Base-by-base conservation (phyloP, 2,888 invertebrate species). In the Trachelus tabidus region DNA sequence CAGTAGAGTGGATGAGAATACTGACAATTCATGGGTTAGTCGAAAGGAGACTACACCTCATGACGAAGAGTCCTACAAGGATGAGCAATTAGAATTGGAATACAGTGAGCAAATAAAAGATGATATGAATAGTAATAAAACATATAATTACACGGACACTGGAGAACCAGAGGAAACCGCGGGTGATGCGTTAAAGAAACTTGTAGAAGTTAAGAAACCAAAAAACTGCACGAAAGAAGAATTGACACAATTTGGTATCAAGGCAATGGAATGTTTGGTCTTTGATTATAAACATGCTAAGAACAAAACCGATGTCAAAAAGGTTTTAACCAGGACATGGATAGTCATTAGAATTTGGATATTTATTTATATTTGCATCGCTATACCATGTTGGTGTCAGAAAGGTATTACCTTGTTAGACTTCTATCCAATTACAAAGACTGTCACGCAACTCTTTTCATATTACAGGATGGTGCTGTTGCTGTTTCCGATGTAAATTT, bases 401-500 rank as follows among this genome's bases (percentile, higher is more conserved):
- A 92, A 89, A 89, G 93, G 93, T 92, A 85, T 68, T 71, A 76
- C 31, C 77, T 74, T 35, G 78, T 75, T 30, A 33, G 35, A 12
- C 69, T 76, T 75, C 31, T 1, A 68, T 86, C 23, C 6, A 56
- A 15, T 23, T 23, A 23, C 9, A 56, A 33, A 69, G 31, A 71
- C 1, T 31, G 31, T 12, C 31, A 34, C 12, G 31, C 31, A 71
- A 71, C 33, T 4, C 31, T 34, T 31, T 31, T 34, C 23, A 56
- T 23, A 40, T 15, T 84, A 76, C 79, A 94, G 94, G 95, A 77
- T 94, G 94, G 94, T 95, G 95, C 82, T 95, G 93, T 78, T 93
- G 93, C 80, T 93, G 93, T 83, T 93, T 89, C 78, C 89, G 92
- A 81, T 95, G 94, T 83, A 93, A 93, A 82, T 92, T 93, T 81